Evolutionary conservation across 1,140 invertebrate genomes (phyloP), one percentile per base, ranked within the genome.

Genomic region (Philopotamus ludificatus): DNA sequence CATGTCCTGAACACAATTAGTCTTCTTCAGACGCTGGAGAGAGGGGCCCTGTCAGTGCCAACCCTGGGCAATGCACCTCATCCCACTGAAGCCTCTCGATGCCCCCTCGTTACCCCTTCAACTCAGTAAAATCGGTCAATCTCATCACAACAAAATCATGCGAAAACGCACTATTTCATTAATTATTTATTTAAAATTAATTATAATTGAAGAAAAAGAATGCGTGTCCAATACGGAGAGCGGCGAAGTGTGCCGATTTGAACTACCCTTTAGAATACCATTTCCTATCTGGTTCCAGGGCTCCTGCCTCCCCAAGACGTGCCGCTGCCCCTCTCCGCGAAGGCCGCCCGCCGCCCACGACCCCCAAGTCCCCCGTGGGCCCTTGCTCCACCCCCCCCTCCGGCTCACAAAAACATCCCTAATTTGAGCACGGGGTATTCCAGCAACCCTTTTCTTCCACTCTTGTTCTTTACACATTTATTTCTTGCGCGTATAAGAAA

Each of bases 401-500:
- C 62, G 60, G 26, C 62, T 68, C 67, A 62, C 67, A 68, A 68
- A 68, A 68, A 68, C 68, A 70, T 66, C 68, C 68, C 68, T 70
- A 70, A 70, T 70, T 70, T 70, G 68, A 64, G 68, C 68, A 64
- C 64, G 68, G 68, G 68, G 65, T 66, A 66, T 63, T 65, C 64
- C 63, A 62, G 65, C 68, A 70, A 70, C 68, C 68, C 68, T 70
- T 68, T 70, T 70, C 68, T 66, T 66, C 65, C 65, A 66, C 65
- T 61, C 65, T 60, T 70, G 64, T 70, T 70, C 68, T 70, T 70
- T 70, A 70, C 68, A 70, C 68, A 70, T 70, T 70, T 70, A 70
- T 70, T 70, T 70, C 67, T 69, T 69, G 60, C 68, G 64, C 65
- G 68, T 70, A 70, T 70, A 70, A 70, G 68, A 70, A 70, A 66